Evolutionary conservation across 1,140 invertebrate genomes (phyloP).

Genomic region (Charaxes varanes): DNA sequence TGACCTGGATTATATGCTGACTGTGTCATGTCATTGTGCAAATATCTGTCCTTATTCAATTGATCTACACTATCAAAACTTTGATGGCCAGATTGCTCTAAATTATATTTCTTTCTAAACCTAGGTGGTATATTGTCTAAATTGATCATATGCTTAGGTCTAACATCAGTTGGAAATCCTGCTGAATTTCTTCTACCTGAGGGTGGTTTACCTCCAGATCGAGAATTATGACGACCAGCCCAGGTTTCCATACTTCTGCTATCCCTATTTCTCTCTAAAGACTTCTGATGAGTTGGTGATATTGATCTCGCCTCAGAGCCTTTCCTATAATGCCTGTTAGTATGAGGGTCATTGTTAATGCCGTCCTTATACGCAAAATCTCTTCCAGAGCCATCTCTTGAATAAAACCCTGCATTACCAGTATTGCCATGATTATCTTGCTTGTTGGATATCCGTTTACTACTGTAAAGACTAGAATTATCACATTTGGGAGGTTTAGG

Average conservation of each 20-base stretch:
- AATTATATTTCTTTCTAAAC: conserved; percentile 66
- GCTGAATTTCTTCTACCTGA: conserved; percentile 67
- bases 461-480: conserved; percentile 61
- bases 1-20: conserved; percentile 37
- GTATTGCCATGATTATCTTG: conserved; percentile 40
- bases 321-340: conserved; percentile 59
- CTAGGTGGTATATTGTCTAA: conserved; percentile 69
- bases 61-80: conserved; percentile 61
- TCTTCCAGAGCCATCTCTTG: conserved; percentile 40
- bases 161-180: conserved; percentile 46
- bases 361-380: conserved; percentile 47
- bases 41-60: conserved; percentile 42
- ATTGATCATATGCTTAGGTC: conserved; percentile 55
- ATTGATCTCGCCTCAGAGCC: conserved; percentile 64
- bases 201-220: conserved; percentile 64
- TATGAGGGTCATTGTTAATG: conserved; percentile 48
- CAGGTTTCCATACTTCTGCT: conserved; percentile 72
- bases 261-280: conserved; percentile 56
- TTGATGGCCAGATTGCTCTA: conserved; percentile 62
- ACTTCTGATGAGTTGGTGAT: conserved; percentile 54
- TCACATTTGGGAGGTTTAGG: conserved; percentile 44
- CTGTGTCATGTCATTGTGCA: conserved; percentile 36
- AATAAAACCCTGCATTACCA: conserved; percentile 41
- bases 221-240: conserved; percentile 47
- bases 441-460: conserved; percentile 46